Base-by-base conservation (phyloP, 2,888 invertebrate species). In the Melieria picta region DNA sequence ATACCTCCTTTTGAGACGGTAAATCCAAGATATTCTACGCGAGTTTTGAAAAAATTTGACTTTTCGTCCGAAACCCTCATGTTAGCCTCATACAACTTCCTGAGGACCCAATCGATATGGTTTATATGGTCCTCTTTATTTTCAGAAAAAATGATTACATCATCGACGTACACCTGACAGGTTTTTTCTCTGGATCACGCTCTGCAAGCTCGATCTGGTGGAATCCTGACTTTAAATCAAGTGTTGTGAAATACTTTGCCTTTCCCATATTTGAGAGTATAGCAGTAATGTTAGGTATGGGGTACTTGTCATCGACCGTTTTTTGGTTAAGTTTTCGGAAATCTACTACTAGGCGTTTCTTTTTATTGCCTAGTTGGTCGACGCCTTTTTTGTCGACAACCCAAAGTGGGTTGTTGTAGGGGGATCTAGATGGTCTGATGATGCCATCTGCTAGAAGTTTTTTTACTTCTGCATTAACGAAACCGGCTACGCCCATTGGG, bases 161-260 rank as follows among this genome's bases (percentile, higher is more conserved):
- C 58, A 30, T 60, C 58, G 10, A 76, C 63, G 58, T 73, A 70
- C 47, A 73, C 67, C 6, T 68, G 62, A 30, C 69, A 65, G 46
- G 71, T 56, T 52, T 65, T 72, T 43, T 57, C 66, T 52, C 52
- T 6, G 68, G 47, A 46, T 71, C 72, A 43, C 30, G 45, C 50
- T 71, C 71, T 1, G 45, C 48, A 4, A 74, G 43, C 1, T 9
- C 43, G 30, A 75, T 75, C 42, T 73, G 72, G 50, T 75, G 69
- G 46, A 69, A 75, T 7, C 75, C 73, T n/a, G 69, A 69, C 65
- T 72, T 70, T 4, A 74, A 52, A 43, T 74, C 66, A 65, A 55
- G 64, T 52, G 16, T 66, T 72, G 48, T 66, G 50, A 43, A 73
- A 50, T 7, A 69, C 71, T 50, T 72, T 46, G 9, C 69, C 67